Percentiles rank a stretch among this genome's conserved stretches.
Conservation (phyloP, 2,888 invertebrate species). For the Exephanes ischioxanthus region DNA sequence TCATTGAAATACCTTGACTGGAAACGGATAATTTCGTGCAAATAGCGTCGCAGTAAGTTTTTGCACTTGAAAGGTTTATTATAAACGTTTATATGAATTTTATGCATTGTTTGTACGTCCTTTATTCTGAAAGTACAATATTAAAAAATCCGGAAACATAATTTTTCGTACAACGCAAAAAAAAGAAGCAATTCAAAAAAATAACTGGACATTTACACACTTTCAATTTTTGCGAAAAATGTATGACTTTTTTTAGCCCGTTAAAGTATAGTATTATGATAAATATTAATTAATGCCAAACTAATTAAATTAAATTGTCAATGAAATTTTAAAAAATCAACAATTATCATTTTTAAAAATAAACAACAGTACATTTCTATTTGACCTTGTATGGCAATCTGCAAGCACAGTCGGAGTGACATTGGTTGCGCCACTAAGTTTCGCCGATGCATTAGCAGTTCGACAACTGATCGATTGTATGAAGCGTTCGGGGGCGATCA, state of each 20-base stretch:
- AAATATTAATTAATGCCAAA: too few species aligned
- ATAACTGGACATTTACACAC: background rate
- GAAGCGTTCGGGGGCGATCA: constrained; percentile 25
- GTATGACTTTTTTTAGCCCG: too few species aligned
- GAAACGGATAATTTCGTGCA: background rate
- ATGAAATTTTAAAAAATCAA: too few species aligned
- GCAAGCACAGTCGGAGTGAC: background rate
- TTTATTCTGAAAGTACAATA: too few species aligned
- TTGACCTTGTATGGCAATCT: too few species aligned
- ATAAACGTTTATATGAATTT: background rate
- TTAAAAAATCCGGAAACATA: too few species aligned
- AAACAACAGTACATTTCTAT: too few species aligned
- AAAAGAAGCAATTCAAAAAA: background rate
- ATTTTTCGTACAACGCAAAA: background rate
- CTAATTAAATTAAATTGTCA: too few species aligned
- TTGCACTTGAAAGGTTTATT: too few species aligned
- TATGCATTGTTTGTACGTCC: background rate
- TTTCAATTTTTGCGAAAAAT: background rate
- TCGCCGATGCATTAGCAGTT: constrained; percentile 37
- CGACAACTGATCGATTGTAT: constrained; percentile 58
- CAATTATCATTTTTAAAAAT: too few species aligned
- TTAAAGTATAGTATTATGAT: too few species aligned
- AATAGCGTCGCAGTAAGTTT: background rate
- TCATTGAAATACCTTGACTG: constrained; percentile 11
- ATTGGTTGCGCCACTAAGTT: constrained; percentile 40